Conservation (phyloP, 2,888 invertebrate species). For the Strigamia transsilvanica region DNA sequence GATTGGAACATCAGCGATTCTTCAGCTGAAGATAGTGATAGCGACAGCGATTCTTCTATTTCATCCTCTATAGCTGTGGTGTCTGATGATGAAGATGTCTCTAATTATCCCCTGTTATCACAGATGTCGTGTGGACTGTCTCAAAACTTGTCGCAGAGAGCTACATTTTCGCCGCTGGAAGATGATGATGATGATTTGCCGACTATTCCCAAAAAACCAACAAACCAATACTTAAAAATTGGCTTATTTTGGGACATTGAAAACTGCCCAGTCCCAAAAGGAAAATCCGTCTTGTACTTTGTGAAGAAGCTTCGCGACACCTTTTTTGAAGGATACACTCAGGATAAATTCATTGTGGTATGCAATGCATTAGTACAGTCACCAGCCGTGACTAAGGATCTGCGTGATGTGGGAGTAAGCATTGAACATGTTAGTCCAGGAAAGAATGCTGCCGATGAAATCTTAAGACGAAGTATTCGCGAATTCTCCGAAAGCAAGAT, state of each 20-base stretch:
- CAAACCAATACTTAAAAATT: constrained; percentile 61
- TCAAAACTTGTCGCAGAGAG: not conserved
- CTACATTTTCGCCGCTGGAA: not conserved
- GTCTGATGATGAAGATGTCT: not conserved
- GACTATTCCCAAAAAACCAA: not conserved
- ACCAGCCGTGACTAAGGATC: constrained; percentile 77
- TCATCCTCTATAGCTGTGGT: not conserved
- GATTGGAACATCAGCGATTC: not conserved
- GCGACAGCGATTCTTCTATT: not conserved
- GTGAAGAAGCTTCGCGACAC: constrained; percentile 76
- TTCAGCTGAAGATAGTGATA: not conserved
- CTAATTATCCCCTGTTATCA: not conserved
- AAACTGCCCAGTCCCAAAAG: constrained; percentile 85
- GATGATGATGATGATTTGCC: not conserved
- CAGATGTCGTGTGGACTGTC: not conserved
- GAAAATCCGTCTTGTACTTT: constrained; percentile 79
- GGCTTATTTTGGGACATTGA: constrained; percentile 95
- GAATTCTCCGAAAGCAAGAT: constrained; percentile 83
- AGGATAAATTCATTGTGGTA: constrained; percentile 87
- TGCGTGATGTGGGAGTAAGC: constrained; percentile 85
- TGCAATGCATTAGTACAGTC: constrained; percentile 87
- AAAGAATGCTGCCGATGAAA: constrained; percentile 86
- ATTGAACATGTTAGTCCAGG: constrained; percentile 85
- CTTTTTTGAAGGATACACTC: constrained; percentile 78
- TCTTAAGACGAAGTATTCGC: constrained; percentile 81